These are phyloP conservation scores for Grus americana DNA, from an alignment of 2,113 vertebrate species.

Conservation along the genomic window DNA sequence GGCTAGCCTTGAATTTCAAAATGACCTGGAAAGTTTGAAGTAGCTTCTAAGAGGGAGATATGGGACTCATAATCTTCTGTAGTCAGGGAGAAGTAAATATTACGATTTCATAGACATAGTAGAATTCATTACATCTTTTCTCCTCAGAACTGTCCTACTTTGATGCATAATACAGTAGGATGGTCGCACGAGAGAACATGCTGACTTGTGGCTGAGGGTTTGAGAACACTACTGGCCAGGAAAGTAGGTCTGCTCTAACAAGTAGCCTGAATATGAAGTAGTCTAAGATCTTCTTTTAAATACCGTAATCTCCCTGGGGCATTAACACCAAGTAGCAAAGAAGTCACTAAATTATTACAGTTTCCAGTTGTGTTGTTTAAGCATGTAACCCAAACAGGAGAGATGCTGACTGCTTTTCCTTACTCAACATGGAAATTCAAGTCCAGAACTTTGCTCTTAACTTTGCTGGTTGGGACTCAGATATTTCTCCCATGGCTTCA, in stretches of 20 bases:
- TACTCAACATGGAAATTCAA: neutral
- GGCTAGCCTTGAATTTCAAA: neutral
- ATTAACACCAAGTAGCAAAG: neutral
- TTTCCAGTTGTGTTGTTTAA: neutral
- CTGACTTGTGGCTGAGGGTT: neutral
- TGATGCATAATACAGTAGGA: neutral
- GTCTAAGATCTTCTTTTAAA: neutral
- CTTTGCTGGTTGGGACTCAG: neutral
- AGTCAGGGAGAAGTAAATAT: slow-evolving; percentile 8
- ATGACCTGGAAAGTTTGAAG: neutral
- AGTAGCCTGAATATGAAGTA: neutral
- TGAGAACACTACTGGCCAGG: neutral
- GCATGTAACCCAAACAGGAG: neutral
- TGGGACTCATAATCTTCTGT: neutral
- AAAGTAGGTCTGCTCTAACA: neutral
- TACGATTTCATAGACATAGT: neutral
- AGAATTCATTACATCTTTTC: neutral
- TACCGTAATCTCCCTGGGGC: neutral
- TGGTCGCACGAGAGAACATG: neutral
- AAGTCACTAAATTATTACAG: neutral
- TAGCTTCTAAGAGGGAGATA: neutral
- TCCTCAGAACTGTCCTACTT: slow-evolving; percentile 1
- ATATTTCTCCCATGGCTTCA: neutral
- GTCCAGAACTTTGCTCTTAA: neutral
- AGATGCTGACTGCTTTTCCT: neutral